These are phyloP conservation scores for Drosophila tristis DNA, from an alignment of 1,140 invertebrate species.

Conservation along the genomic window DNA sequence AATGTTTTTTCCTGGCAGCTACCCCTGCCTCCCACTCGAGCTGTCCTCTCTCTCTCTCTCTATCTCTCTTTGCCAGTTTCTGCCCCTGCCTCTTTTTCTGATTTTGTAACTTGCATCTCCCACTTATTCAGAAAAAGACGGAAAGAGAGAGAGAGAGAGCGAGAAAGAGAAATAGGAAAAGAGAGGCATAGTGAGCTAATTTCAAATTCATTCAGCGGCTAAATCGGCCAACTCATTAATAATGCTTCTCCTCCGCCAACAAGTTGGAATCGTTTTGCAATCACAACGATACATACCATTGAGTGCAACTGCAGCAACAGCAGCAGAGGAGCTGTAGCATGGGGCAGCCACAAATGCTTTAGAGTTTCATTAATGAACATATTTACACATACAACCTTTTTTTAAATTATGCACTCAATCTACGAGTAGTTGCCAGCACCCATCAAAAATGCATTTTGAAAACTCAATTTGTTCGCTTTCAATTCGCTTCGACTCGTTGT, in stretches of 20 bases:
- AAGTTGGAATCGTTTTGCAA: conserved; percentile 70
- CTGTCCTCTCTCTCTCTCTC: conserved; percentile 1
- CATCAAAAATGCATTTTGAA: conserved; percentile 66
- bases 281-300: conserved; percentile 68
- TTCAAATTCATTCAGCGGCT: conserved; percentile 77
- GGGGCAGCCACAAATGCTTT: conserved; percentile 40
- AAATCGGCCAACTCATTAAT: conserved; percentile 74
- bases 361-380: neutral
- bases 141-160: conserved; percentile 17
- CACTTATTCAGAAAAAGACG: conserved; percentile 8
- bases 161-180: conserved; percentile 14
- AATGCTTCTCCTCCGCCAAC: conserved; percentile 42
- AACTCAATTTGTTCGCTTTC: conserved; percentile 71
- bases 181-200: conserved; percentile 63
- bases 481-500: conserved; percentile 16
- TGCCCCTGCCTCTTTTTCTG: conserved; percentile 16
- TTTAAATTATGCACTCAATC: conserved; percentile 69
- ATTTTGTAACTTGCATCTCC: conserved; percentile 47
- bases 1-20: conserved; percentile 36
- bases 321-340: conserved; percentile 27
- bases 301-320: conserved; percentile 33
- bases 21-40: conserved; percentile 10
- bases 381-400: conserved; percentile 24
- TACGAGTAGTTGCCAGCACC: conserved; percentile 29
- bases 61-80: neutral